Conservation (phyloP, 2,888 invertebrate species). For the Uloborus plumipes region DNA sequence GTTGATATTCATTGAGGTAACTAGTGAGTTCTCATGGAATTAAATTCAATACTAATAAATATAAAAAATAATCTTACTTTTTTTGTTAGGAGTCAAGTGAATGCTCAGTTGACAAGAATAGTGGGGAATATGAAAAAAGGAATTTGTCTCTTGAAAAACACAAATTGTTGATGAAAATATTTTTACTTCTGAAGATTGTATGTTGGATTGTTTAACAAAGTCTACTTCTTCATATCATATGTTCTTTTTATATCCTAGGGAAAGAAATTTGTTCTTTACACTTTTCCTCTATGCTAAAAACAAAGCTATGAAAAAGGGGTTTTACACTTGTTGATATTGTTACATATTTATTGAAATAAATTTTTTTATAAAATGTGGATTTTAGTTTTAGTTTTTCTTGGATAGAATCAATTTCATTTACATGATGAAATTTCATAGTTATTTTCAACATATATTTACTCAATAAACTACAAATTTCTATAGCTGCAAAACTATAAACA, state of each 20-base stretch:
- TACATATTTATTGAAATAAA: too few relatives aligned
- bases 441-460: too few relatives aligned
- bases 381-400: too few relatives aligned
- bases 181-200: conserved; percentile 13
- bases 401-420: too few relatives aligned
- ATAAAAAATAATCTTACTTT: conserved; percentile 2
- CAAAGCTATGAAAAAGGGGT: conserved; percentile 64
- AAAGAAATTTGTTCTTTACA: conserved; percentile 59
- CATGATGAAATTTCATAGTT: too few relatives aligned
- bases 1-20: too few relatives aligned
- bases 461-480: too few relatives aligned
- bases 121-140: conserved; percentile 53
- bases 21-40: too few relatives aligned
- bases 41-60: too few relatives aligned
- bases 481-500: too few relatives aligned
- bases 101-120: conserved; percentile 49
- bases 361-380: too few relatives aligned
- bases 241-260: conserved; percentile 59
- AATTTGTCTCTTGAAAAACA: conserved; percentile 28
- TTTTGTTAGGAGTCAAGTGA: conserved; percentile 27
- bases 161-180: conserved; percentile 6
- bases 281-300: conserved; percentile 60
- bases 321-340: conserved; percentile 14
- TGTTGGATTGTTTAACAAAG: conserved; percentile 24
- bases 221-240: conserved; percentile 34